phyloP scores from a whole-genome alignment of 2,797 vertebrate species.

The Gymnothorax reevesii region DNA sequence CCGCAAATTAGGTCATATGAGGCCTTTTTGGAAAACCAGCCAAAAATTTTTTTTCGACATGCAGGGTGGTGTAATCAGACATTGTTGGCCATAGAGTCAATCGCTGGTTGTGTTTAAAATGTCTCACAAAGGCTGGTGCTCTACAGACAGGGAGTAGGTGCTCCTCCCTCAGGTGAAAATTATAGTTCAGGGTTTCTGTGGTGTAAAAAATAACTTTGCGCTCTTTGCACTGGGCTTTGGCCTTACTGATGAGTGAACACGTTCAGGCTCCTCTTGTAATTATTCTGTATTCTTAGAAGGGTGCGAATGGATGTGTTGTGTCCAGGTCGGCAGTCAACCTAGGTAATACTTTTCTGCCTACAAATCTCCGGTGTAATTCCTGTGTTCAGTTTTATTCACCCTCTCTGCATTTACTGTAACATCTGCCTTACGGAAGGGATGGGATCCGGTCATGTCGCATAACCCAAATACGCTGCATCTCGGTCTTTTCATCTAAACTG shows the following conservation, averaged over 20 bases:
- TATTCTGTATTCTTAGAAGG: slow-evolving; percentile 8
- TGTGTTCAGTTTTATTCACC: not conserved
- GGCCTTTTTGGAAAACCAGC: too few species aligned
- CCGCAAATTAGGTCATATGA: too few species aligned
- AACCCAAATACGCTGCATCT: not conserved
- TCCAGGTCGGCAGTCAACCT: not conserved
- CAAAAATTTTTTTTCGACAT: too few species aligned
- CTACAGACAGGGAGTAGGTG: slow-evolving; percentile 3
- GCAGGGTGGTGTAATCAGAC: not conserved
- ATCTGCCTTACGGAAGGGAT: not conserved
- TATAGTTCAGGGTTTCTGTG: not conserved
- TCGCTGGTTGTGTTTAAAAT: not conserved
- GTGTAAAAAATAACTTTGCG: not conserved
- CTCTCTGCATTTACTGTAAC: not conserved
- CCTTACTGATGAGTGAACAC: not conserved
- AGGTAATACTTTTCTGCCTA: not conserved
- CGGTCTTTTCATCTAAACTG: not conserved
- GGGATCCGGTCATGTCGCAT: not conserved
- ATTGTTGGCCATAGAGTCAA: not conserved
- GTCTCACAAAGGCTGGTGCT: not conserved
- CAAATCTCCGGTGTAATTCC: not conserved
- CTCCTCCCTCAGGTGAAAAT: not conserved
- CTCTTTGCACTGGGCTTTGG: not conserved
- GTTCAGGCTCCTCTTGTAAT: not conserved
- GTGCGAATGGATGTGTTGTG: not conserved